Base-by-base conservation (phyloP, 2,113 vertebrate species). In the Corydoras maculifer region DNA sequence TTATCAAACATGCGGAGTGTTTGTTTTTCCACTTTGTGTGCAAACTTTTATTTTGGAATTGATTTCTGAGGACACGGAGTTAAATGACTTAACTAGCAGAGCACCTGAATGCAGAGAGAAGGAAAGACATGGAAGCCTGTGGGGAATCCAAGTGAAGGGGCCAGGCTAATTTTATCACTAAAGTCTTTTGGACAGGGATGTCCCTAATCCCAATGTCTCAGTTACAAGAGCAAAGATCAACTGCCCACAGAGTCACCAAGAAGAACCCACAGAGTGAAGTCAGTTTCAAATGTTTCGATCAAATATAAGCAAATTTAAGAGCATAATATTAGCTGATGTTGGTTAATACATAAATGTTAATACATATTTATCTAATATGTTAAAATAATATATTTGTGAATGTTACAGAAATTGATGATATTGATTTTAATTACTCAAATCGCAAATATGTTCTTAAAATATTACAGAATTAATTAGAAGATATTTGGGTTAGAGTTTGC, bases 141-240 rank as follows among this genome's bases (percentile, higher is more conserved):
- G 13, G 30, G 72, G 49, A 62, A 61, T 59, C 62, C 70, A 51
- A 59, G 62, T 51, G 43, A 65, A 58, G 64, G 70, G 35, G 51
- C 9, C 72, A 73, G 12, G 64, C 64, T 73, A 73, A 55, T 61
- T 61, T 62, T 73, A 73, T 64, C 71, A 4, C 5, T 5, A 3
- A 13, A 35, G 48, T 13, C 58, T 55, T 67, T 50, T 55, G 64
- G 49, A 73, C 54, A 43, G 58, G 72, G 72, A 73, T 73, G 72
- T 59, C 62, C 72, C 64, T 3, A 48, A 30, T 62, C 64, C 9
- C 8, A 15, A 35, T 25, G 43, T 18, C 62, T 65, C 48, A n/a
- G 30, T 55, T 72, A 64, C 43, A 49, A 8, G 25, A 4, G 25
- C 60, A 55, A 55, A 62, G 59, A 54, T 62, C 60, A 62, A 30